Evolutionary conservation across 1,140 invertebrate species (phyloP).

Genomic region (Vollenhovia emeryi): DNA sequence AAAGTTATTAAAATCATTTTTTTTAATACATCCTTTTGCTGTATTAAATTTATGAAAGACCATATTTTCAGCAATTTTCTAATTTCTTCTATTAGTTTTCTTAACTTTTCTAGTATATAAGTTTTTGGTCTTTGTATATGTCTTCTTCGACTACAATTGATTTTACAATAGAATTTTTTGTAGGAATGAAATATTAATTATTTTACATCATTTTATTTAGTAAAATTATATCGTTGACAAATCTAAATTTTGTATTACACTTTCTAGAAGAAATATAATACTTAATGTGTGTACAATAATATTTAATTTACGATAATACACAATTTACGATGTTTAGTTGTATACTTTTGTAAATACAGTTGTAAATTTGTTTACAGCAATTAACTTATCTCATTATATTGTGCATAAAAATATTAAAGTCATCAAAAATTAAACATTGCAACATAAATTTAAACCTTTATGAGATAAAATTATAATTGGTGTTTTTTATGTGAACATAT

Average conservation of each 20-base stretch:
- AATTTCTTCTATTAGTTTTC: background rate
- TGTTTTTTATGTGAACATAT: no score
- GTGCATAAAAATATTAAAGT: background rate
- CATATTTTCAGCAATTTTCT: background rate
- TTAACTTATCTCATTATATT: no score
- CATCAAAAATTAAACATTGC: background rate
- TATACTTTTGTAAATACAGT: no score
- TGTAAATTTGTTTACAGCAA: no score
- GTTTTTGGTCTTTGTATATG: no score
- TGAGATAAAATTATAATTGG: no score
- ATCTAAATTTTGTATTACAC: background rate
- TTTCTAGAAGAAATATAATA: background rate
- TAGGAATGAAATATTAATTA: background rate
- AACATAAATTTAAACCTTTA: no score
- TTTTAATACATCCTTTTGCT: background rate
- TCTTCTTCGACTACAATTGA: no score
- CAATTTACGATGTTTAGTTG: no score
- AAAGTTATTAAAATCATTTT: background rate
- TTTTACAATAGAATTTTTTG: background rate
- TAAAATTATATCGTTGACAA: background rate
- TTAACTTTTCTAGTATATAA: background rate
- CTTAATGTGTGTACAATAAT: background rate
- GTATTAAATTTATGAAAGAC: background rate
- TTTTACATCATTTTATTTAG: background rate
- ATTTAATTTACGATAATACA: no score